Percentiles rank a stretch among this genome's conserved stretches.
Conservation (phyloP, 1,140 invertebrate genomes). For the Heliconius hewitsoni region DNA sequence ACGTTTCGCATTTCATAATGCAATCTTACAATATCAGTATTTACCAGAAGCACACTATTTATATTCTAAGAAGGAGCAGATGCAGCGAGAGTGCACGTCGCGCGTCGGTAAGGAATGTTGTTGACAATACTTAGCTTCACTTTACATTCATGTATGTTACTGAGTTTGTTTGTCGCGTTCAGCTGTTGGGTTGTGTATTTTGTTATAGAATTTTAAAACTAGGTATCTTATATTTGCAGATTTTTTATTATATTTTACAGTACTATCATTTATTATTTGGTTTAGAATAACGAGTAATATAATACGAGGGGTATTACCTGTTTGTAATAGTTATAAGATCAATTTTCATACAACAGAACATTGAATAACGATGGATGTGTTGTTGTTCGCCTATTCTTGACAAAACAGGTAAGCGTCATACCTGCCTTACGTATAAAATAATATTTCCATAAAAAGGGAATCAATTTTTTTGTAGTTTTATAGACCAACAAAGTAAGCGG, state of each 20-base stretch:
- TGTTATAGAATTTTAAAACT: neutral
- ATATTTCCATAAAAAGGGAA: neutral
- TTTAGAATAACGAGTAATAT: too few relatives aligned
- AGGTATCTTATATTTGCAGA: too few relatives aligned
- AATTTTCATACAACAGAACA: too few relatives aligned
- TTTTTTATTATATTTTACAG: too few relatives aligned
- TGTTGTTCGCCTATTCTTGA: too few relatives aligned
- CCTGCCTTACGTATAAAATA: neutral
- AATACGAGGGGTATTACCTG: too few relatives aligned
- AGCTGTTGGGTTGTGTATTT: neutral
- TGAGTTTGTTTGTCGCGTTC: neutral
- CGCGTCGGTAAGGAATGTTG: slow-evolving; percentile 40
- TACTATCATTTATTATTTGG: too few relatives aligned
- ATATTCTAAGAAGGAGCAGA: slow-evolving; percentile 35
- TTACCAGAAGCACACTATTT: slow-evolving; percentile 39
- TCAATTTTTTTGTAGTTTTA: neutral
- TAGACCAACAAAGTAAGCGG: neutral
- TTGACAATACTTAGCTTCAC: slow-evolving; percentile 40
- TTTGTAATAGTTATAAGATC: too few relatives aligned
- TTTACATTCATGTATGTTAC: slow-evolving; percentile 36
- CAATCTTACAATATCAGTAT: slow-evolving; percentile 14
- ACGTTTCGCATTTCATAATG: neutral
- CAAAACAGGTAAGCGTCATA: neutral
- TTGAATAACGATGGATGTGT: too few relatives aligned
- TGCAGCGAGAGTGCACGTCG: slow-evolving; percentile 39